Conservation (phyloP, 2,888 invertebrate genomes). For the Carcina quercana region DNA sequence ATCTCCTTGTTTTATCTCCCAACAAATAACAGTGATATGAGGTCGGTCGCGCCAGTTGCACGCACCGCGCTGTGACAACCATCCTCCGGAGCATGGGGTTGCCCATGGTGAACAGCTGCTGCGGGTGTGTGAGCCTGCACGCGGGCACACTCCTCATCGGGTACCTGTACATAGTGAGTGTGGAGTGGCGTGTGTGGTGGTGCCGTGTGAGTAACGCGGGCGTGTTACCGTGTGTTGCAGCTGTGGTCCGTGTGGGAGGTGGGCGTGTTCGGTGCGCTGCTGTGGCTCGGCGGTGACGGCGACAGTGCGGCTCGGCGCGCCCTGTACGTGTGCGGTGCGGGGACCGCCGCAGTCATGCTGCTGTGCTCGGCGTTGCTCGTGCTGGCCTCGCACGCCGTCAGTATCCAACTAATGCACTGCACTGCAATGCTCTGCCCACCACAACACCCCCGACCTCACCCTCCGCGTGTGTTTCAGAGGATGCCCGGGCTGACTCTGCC, state of each 20-base stretch:
- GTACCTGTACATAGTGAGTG: conserved; percentile 51
- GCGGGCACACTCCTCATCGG: conserved; percentile 59
- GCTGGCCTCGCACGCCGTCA: conserved; percentile 48
- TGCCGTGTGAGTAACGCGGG: too few species aligned
- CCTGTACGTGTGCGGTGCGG: conserved; percentile 35
- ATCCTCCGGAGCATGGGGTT: too few species aligned
- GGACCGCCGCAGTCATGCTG: conserved; percentile 47
- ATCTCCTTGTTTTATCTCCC: too few species aligned
- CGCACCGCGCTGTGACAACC: too few species aligned
- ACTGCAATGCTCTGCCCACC: too few species aligned
- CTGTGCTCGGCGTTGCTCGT: conserved; percentile 49
- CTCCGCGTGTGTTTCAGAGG: conserved; percentile 33
- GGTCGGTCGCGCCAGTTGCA: too few species aligned
- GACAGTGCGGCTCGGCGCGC: conserved; percentile 36
- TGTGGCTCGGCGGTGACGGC: conserved; percentile 46
- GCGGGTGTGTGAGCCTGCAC: conserved; percentile 46
- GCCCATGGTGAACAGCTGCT: conserved; percentile 56
- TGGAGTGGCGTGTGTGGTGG: too few species aligned
- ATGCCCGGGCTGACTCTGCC: conserved; percentile 55
- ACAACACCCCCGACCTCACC: too few species aligned
- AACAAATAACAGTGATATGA: too few species aligned
- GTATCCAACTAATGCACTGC: not conserved
- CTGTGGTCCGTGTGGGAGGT: conserved; percentile 54
- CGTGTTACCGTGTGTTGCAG: too few species aligned
- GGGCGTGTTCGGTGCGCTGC: conserved; percentile 41